Evolutionary conservation across 2,797 vertebrate species (phyloP), one percentile per base, ranked within the genome.

Genomic region (Aeoliscus strigatus): DNA sequence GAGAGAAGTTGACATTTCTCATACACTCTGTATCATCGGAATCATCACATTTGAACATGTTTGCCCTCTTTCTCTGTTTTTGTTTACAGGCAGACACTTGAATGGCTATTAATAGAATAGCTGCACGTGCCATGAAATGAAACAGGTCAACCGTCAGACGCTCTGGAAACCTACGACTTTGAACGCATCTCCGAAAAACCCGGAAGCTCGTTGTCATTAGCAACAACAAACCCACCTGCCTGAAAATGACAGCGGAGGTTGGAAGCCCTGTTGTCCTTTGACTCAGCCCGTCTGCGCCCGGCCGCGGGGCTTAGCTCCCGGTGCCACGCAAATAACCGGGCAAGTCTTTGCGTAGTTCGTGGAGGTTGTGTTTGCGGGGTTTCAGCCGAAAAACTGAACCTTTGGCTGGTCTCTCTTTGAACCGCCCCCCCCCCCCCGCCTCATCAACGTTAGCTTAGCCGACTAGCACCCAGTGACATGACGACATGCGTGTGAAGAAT

Each of bases 181-280:
- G 60, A 81, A 82, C 33, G 55, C 53, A 32, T 18, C 75, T 24
- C 11, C 1, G 1, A 11, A 27, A 39, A 62, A 57, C 37, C 62
- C 62, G 74, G 77, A 78, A 77, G 54, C 12, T 30, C 57, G 70
- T 60, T 69, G 74, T 75, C 66, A 69, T 57, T 43, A 59, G 53
- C 69, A 61, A 80, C 60, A 73, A 72, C 66, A 78, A 76, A 79
- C 58, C 55, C 64, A 70, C 52, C 70, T 62, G 53, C 51, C 33
- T 51, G 48, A 43, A 45, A 60, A 50, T 47, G 37, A 27, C 65
- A 32, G 35, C 55, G n/a, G 21, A 24, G 28, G 33, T 9, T 3
- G 7, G 30, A 28, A 0, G 12, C 15, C 14, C 15, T 27, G 15
- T 40, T 18, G 14, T 31, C 3, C 1, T 30, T 7, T 15, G 3